Conservation (phyloP, 2,888 invertebrate genomes). For the Aporophyla lueneburgensis region DNA sequence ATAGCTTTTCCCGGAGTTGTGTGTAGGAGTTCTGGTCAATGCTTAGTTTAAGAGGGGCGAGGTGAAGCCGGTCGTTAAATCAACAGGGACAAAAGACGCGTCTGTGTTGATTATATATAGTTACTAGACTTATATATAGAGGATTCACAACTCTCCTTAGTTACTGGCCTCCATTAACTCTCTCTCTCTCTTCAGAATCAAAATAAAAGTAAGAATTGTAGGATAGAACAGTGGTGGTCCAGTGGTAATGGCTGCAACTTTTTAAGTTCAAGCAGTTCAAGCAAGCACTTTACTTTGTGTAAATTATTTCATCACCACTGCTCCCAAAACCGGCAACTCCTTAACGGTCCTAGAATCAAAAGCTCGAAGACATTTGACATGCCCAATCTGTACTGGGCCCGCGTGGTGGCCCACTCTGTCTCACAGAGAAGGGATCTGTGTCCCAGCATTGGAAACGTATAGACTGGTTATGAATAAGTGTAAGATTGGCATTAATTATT, state of each 20-base stretch:
- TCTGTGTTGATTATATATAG: constrained; percentile 25
- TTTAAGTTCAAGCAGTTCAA: too few relatives aligned
- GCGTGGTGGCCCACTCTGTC: background rate
- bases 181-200: background rate
- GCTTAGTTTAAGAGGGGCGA: constrained; percentile 63
- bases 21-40: constrained; percentile 68
- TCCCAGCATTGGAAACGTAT: background rate
- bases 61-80: constrained; percentile 75
- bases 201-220: background rate
- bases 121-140: constrained; percentile 31
- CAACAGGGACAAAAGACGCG: constrained; percentile 64
- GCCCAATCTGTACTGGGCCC: background rate
- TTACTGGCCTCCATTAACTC: too few relatives aligned
- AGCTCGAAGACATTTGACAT: background rate
- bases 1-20: constrained; percentile 68
- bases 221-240: background rate
- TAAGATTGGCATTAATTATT: background rate
- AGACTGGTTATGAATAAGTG: background rate
- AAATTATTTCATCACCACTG: too few relatives aligned
- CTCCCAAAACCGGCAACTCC: too few relatives aligned
- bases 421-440: background rate
- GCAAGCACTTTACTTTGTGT: too few relatives aligned
- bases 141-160: too few relatives aligned
- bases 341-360: background rate
- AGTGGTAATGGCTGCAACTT: too few relatives aligned